Base-by-base conservation (phyloP, 2,797 vertebrate species). In the Periparus ater region DNA sequence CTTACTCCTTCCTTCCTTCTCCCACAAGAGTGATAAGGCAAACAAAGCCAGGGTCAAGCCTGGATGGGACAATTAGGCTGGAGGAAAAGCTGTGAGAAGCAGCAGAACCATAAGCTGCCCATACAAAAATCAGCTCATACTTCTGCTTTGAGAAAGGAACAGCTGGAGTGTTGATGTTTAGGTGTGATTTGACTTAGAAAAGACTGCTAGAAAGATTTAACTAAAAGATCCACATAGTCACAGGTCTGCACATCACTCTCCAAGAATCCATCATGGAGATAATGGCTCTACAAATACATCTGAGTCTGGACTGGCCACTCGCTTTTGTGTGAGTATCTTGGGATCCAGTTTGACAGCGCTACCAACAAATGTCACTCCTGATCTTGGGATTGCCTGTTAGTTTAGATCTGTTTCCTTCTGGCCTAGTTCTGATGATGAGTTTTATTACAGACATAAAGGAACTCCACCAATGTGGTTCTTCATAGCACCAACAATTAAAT, bases 321-420 rank as follows among this genome's bases (percentile, higher is more conserved):
- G 3, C 40, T 88, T 61, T 72, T 81, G 77, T 82, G 40, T 36
- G 65, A 76, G 9, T 61, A 61, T 84, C 76, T 51, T 47, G 42
- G 79, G 70, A 95, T 93, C 76, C 62, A 68, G 76, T 85, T 60
- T 89, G 92, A 94, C 96, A 96, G 84, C 10, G 0, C 83, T 94
- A 94, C 81, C 91, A 95, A 96, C 74, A 95, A 95, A 95, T 66
- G 91, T 90, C 94, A 91, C 40, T 81, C 82, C 78, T 61, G 34
- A 95, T 95, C 80, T 91, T 71, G 13, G 63, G n/a, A 91, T 51
- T 84, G 71, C 53, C 55, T 65, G 48, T 88, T 94, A 53, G 53
- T 91, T 86, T 86, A 94, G 88, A 71, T 88, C 55, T 96, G 83
- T 67, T 94, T 91, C 72, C 58, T 96, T 94, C 71, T 91, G 86